Evolutionary conservation across 1,140 invertebrate species (phyloP), one percentile per base, ranked within the genome.

Genomic region (Philaenus spumarius): DNA sequence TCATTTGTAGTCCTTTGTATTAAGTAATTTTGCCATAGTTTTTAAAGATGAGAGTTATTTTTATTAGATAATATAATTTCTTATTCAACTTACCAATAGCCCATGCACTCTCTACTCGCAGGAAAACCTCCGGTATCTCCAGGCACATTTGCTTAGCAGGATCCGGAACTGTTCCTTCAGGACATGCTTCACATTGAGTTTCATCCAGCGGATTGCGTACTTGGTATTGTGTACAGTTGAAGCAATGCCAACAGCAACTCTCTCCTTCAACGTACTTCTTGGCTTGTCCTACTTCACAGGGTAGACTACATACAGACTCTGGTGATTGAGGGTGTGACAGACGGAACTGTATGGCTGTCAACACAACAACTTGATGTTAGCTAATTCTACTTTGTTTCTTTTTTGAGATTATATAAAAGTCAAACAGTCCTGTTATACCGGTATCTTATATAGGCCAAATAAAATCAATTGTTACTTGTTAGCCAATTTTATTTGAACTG

Each of bases 181-280:
- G 83, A 70, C 94, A 97, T n/a, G 81, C 78, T n/a, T 82, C 74
- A 70, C 94, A 97, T 51, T 87, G 82, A 0, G 86, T 92, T 68
- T 92, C 89, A 73, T 90, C 82, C 15, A 71, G 68, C n/a, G 83
- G 80, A 69, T 91, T 80, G 48, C 87, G 80, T 66, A 92, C 89
- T 88, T 91, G 71, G 75, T 95, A 94, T 68, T 87, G 85, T 42
- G 88, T 84, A 72, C 94, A 97, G 75, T 93, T 91, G 78, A 93
- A 88, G 75, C 94, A 97, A 65, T 92, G 91, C 93, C 93, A 97
- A 72, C 94, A 97, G 72, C 93, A 97, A 64, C 85, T 87, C 69
- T 94, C 90, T 0, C 90, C 90, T 67, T 92, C 89, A 23, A 93
- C 85, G 71, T 90, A 92, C 70, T 90, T 87, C 76, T 93, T 94